A percentile compares a stretch with the other conserved stretches of the same genome.
These are phyloP conservation scores for Tetragonula carbonaria DNA, from an alignment of 2,888 invertebrate genomes.

Conservation along the genomic window DNA sequence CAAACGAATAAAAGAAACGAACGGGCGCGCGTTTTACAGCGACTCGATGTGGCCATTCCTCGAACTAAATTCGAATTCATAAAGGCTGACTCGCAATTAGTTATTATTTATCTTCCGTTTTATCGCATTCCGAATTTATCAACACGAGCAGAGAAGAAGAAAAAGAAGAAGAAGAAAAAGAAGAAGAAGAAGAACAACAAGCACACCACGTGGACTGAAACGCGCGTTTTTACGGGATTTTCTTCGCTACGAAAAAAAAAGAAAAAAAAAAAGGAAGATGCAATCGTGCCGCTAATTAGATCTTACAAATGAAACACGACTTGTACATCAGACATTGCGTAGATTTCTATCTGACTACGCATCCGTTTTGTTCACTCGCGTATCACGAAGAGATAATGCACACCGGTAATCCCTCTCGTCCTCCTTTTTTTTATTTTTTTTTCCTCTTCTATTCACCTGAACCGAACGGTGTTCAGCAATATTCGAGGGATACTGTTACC, in stretches of 20 bases:
- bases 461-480: not conserved
- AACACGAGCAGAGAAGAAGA: no score
- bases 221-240: not conserved
- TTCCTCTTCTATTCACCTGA: not conserved
- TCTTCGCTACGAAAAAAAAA: not conserved
- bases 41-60: no score
- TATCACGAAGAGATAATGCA: slow-evolving; percentile 9
- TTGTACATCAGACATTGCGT: slow-evolving; percentile 2
- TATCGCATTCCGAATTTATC: no score
- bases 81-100: no score
- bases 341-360: slow-evolving; percentile 47
- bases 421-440: not conserved
- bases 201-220: not conserved
- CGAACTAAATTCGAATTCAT: no score
- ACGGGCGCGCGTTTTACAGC: no score
- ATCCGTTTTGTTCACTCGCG: slow-evolving; percentile 29
- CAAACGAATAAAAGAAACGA: no score
- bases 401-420: not conserved
- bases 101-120: no score
- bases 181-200: not conserved
- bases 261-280: not conserved
- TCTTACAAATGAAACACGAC: slow-evolving; percentile 29
- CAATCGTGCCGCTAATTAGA: slow-evolving; percentile 31
- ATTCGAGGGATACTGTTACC: not conserved
- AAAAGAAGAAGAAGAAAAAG: not conserved